phyloP scores from a whole-genome alignment of 2,797 vertebrate species.

The Nannoperca obscura region DNA sequence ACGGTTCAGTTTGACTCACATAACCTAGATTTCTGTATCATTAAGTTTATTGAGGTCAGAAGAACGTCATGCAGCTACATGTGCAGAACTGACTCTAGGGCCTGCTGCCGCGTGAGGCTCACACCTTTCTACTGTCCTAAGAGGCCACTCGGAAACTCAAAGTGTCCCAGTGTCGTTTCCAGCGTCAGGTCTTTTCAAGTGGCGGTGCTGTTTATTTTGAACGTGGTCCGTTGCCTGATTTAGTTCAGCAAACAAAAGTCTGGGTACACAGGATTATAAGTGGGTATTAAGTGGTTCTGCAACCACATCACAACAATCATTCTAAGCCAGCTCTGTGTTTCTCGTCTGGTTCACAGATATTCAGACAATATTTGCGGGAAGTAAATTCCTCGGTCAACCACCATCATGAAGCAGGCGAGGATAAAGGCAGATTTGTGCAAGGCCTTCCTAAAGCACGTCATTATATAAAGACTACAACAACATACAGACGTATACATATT shows the following conservation, averaged over 20 bases:
- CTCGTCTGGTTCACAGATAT: conserved; percentile 58
- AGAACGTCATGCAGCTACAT: not conserved
- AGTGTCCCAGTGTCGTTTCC: not conserved
- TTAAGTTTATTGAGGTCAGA: not conserved
- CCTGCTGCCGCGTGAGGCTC: not conserved
- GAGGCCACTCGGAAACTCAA: not conserved
- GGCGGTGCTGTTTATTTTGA: conserved; percentile 9
- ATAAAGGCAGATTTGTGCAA: conserved; percentile 18
- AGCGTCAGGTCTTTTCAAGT: not conserved
- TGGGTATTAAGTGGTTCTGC: conserved; percentile 21
- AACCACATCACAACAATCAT: conserved; percentile 51
- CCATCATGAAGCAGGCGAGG: conserved; percentile 34
- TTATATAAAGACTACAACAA: conserved; percentile 36
- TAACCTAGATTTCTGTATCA: no score
- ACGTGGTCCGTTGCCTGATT: conserved; percentile 19
- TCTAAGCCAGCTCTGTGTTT: conserved; percentile 18
- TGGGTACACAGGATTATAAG: conserved; percentile 8
- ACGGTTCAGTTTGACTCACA: not conserved
- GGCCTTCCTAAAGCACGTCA: conserved; percentile 27
- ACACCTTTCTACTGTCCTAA: not conserved
- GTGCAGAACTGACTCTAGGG: not conserved
- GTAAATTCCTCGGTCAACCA: conserved; percentile 56
- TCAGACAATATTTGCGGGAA: conserved; percentile 73
- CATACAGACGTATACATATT: not conserved
- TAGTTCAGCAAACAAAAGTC: conserved; percentile 41